Conservation (phyloP, 2,888 invertebrate genomes). For the Tinea semifulvella region DNA sequence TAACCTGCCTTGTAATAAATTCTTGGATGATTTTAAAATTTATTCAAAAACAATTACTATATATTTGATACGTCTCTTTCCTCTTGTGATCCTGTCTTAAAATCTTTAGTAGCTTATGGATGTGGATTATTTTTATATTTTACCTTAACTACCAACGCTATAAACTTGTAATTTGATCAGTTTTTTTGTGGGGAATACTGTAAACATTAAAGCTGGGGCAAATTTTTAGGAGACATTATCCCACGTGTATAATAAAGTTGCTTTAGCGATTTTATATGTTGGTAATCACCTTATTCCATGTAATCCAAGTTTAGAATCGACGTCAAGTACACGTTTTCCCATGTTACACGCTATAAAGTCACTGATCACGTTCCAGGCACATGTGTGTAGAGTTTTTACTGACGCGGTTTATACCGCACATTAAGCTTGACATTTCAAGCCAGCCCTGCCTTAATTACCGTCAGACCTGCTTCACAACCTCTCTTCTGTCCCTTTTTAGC, state of each 20-base stretch:
- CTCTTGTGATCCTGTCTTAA: no score
- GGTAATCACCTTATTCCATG: slow-evolving; percentile 11
- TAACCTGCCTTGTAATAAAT: no score
- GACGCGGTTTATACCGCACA: slow-evolving; percentile 30
- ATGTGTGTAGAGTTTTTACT: slow-evolving; percentile 34
- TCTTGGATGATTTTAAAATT: no score
- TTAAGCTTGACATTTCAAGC: slow-evolving; percentile 49
- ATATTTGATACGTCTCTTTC: no score
- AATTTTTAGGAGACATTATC: slow-evolving; percentile 8
- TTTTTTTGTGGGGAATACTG: not conserved
- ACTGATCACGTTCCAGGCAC: slow-evolving; percentile 23
- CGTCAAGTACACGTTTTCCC: slow-evolving; percentile 14
- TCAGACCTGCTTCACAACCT: slow-evolving; percentile 20
- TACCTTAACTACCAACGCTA: no score
- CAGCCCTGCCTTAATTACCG: slow-evolving; percentile 37
- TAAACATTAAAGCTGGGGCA: slow-evolving; percentile 1
- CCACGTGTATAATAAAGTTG: slow-evolving; percentile 1
- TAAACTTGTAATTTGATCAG: not conserved
- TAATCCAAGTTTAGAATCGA: slow-evolving; percentile 8
- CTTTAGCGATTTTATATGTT: slow-evolving; percentile 6
- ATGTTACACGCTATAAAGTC: slow-evolving; percentile 16
- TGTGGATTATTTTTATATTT: no score
- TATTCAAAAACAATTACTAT: no score
- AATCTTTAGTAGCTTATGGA: no score
- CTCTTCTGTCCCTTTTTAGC: slow-evolving; percentile 26